Evolutionary conservation across 2,113 vertebrate genomes (phyloP).

Genomic region (Semicossyphus pulcher): DNA sequence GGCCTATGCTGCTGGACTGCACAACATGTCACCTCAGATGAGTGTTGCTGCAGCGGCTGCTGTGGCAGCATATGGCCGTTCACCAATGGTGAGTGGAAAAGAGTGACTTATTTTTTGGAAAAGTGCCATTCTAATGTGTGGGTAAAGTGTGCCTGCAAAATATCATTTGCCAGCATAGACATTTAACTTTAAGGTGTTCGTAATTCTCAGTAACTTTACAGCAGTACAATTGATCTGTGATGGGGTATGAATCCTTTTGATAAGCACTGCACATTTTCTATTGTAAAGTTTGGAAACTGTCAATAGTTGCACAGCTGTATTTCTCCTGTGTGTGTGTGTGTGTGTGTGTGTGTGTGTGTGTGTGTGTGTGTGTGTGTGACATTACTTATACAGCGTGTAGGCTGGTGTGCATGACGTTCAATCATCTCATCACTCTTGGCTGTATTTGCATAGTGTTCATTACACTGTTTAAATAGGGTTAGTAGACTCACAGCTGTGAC

Average conservation of each 20-base stretch:
- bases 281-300: slow-evolving; percentile 30
- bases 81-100: slow-evolving; percentile 89
- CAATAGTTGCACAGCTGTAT: slow-evolving; percentile 48
- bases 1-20: slow-evolving; percentile 91
- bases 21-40: slow-evolving; percentile 98
- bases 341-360: no score
- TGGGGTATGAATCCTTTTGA: background rate
- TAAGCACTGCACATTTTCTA: slow-evolving; percentile 9
- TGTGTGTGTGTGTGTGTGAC: slow-evolving; percentile 10
- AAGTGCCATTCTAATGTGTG: background rate
- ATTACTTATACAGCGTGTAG: slow-evolving; percentile 45
- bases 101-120: background rate
- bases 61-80: slow-evolving; percentile 93
- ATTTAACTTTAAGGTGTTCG: no score
- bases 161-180: background rate
- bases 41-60: slow-evolving; percentile 91
- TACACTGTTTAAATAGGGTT: slow-evolving; percentile 77
- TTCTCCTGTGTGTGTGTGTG: slow-evolving; percentile 12
- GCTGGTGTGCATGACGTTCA: slow-evolving; percentile 34
- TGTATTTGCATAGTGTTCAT: slow-evolving; percentile 73
- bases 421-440: slow-evolving; percentile 59
- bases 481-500: slow-evolving; percentile 61
- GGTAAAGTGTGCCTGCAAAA: background rate
- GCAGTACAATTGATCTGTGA: background rate
- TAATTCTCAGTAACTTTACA: no score